Evolutionary conservation across 2,113 vertebrate species (phyloP).

Genomic region (Nibea albiflora): DNA sequence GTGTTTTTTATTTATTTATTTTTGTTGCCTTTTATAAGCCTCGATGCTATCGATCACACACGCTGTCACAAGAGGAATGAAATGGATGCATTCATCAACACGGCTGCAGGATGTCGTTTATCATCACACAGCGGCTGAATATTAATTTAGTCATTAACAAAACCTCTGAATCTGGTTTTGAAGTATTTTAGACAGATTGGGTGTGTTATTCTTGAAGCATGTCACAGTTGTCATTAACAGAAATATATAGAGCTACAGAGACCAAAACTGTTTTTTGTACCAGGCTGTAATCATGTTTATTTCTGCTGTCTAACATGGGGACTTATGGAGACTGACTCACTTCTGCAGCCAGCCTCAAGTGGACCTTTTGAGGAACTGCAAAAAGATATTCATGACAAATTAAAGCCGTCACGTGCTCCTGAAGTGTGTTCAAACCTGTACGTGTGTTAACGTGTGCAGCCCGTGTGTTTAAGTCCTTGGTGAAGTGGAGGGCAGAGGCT

Average conservation of each 20-base stretch:
- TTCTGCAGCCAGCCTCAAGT: no score
- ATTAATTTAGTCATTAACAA: background rate
- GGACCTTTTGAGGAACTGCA: no score
- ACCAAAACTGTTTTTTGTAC: no score
- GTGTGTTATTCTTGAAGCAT: no score
- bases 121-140: background rate
- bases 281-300: no score
- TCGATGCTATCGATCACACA: slow-evolving; percentile 20
- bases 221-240: no score
- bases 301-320: no score
- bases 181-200: no score
- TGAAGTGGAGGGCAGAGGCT: slow-evolving; percentile 12
- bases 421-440: background rate
- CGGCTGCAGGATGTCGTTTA: background rate
- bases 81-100: slow-evolving; percentile 10
- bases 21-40: slow-evolving; percentile 10
- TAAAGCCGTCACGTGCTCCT: background rate
- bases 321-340: no score
- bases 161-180: no score
- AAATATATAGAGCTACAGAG: no score
- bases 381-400: background rate
- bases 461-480: slow-evolving; percentile 34
- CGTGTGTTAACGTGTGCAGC: background rate
- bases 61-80: slow-evolving; percentile 10
- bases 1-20: slow-evolving; percentile 34